These are phyloP conservation scores for Lutjanus campechanus DNA, from an alignment of 2,797 vertebrate genomes.

Conservation along the genomic window DNA sequence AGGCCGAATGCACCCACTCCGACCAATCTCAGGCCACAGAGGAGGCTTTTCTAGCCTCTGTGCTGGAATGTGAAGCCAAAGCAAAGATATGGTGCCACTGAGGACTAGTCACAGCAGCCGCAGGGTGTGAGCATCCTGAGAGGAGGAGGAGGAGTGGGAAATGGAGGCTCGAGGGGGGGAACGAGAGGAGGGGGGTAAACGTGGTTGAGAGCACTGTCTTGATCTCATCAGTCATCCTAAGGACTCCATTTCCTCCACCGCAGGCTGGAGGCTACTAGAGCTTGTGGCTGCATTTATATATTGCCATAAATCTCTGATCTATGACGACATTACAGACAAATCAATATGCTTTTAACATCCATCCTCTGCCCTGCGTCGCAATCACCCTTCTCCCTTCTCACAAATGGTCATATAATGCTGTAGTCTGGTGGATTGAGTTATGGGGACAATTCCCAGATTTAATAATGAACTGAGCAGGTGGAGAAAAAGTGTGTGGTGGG, in stretches of 20 bases:
- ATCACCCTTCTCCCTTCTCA: slow-evolving; percentile 76
- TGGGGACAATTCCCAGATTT: slow-evolving; percentile 89
- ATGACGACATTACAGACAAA: slow-evolving; percentile 88
- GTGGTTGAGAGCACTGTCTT: slow-evolving; percentile 75
- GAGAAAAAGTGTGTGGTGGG: slow-evolving; percentile 59
- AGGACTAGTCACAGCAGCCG: slow-evolving; percentile 67
- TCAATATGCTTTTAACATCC: slow-evolving; percentile 90
- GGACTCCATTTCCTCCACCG: slow-evolving; percentile 82
- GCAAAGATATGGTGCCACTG: slow-evolving; percentile 62
- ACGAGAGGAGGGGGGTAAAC: slow-evolving; percentile 41
- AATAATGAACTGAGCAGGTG: slow-evolving; percentile 86
- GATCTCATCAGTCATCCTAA: slow-evolving; percentile 85
- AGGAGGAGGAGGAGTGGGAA: slow-evolving; percentile 69
- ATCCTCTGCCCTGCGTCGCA: slow-evolving; percentile 81
- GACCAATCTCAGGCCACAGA: slow-evolving; percentile 53
- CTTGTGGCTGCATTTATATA: slow-evolving; percentile 82
- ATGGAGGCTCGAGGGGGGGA: slow-evolving; percentile 47
- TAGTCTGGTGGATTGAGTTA: slow-evolving; percentile 82
- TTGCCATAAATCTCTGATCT: slow-evolving; percentile 85
- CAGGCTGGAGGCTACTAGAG: slow-evolving; percentile 76
- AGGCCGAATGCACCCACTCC: slow-evolving; percentile 26
- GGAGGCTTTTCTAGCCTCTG: slow-evolving; percentile 51
- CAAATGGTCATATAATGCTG: slow-evolving; percentile 87
- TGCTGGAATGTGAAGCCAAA: slow-evolving; percentile 66
- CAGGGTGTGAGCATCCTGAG: slow-evolving; percentile 69